These are phyloP conservation scores for Ranitomeya imitator DNA, from an alignment of 2,113 vertebrate genomes.

Conservation along the genomic window DNA sequence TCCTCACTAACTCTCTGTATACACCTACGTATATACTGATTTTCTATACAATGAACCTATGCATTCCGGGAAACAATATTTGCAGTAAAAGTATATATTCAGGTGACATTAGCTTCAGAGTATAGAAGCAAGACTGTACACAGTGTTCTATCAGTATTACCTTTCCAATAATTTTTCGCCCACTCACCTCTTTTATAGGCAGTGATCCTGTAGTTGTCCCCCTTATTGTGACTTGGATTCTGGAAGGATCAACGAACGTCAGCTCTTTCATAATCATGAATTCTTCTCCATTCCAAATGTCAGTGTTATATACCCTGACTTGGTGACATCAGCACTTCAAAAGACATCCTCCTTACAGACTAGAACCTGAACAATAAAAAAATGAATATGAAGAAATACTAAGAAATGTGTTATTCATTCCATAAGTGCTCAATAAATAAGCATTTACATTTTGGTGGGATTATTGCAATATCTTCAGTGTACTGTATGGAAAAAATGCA, in stretches of 20 bases:
- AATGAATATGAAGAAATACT: neutral
- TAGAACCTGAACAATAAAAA: neutral
- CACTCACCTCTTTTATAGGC: conserved; percentile 25
- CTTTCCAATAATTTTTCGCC: neutral
- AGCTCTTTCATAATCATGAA: conserved; percentile 19
- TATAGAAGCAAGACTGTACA: neutral
- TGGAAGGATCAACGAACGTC: neutral
- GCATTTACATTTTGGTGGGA: neutral
- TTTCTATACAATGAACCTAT: neutral
- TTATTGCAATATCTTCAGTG: neutral
- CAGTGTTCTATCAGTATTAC: neutral
- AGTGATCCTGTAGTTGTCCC: neutral
- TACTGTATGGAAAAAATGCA: no score
- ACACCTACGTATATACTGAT: neutral
- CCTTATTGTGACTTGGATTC: neutral
- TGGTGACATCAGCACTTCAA: conserved; percentile 35
- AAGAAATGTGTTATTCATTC: neutral
- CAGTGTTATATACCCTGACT: conserved; percentile 17
- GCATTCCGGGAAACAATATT: neutral
- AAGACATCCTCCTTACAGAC: conserved; percentile 14
- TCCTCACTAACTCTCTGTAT: neutral
- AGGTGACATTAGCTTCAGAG: neutral
- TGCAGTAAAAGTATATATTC: neutral
- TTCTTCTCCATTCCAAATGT: neutral
- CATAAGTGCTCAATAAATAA: neutral